Evolutionary conservation across 1,140 invertebrate genomes (phyloP).

Genomic region (Colletes latitarsis): DNA sequence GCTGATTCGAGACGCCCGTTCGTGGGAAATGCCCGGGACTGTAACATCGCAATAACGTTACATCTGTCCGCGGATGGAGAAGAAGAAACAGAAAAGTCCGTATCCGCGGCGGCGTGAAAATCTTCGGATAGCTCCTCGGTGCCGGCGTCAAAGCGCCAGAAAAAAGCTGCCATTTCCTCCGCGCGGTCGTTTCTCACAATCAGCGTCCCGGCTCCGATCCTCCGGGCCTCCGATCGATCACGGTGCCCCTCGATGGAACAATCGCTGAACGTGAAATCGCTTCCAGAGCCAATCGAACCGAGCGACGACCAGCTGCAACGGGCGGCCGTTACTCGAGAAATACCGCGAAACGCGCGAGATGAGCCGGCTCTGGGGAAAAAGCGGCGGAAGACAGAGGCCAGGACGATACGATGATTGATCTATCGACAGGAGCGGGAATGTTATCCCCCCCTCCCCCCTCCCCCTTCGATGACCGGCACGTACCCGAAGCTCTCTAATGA

Average conservation of each 20-base stretch:
- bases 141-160: not conserved
- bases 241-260: conserved; percentile 6
- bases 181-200: conserved; percentile 5
- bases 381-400: not conserved
- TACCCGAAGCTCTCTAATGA: conserved; percentile 55
- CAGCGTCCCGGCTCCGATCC: not conserved
- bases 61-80: not conserved
- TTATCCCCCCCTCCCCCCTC: conserved; percentile 37
- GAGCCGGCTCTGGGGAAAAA: not conserved
- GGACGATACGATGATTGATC: conserved; percentile 63
- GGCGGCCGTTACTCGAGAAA: conserved; percentile 24
- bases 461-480: conserved; percentile 26
- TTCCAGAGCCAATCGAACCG: not conserved
- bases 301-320: conserved; percentile 2
- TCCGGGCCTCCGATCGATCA: conserved; percentile 13
- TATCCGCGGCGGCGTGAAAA: not conserved
- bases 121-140: not conserved
- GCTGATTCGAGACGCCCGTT: not conserved
- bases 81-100: not conserved
- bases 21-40: not conserved
- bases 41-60: not conserved
- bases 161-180: conserved; percentile 23
- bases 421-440: conserved; percentile 55
- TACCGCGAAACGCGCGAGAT: conserved; percentile 20
- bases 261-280: conserved; percentile 26